Conservation (phyloP, 2,888 invertebrate species). For the Trissolcus brochymenae region DNA sequence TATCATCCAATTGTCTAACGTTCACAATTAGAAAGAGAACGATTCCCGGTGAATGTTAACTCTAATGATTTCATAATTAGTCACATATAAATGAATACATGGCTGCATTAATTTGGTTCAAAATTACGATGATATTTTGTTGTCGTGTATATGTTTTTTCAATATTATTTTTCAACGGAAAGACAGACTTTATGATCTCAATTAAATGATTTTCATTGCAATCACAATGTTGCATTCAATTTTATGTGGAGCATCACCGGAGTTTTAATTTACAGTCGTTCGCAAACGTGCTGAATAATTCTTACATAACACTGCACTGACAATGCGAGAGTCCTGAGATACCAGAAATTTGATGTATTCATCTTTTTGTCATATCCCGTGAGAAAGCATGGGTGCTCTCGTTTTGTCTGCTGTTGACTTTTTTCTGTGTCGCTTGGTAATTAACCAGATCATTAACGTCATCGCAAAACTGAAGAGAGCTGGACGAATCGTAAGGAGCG, state of each 20-base stretch:
- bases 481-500: constrained; percentile 68
- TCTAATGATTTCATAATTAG: constrained; percentile 34
- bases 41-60: constrained; percentile 34
- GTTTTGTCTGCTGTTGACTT: constrained; percentile 50
- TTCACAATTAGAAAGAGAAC: constrained; percentile 33
- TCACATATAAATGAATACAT: constrained; percentile 18
- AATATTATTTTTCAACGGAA: not conserved
- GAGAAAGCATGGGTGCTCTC: constrained; percentile 45
- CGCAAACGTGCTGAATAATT: constrained; percentile 19
- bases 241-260: constrained; percentile 31
- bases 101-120: constrained; percentile 1
- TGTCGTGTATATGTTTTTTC: not conserved
- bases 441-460: constrained; percentile 76
- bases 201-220: not conserved
- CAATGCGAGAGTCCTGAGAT: constrained; percentile 22
- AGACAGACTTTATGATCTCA: not conserved
- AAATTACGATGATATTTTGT: not conserved
- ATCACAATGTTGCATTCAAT: constrained; percentile 20
- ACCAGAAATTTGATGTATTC: constrained; percentile 42
- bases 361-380: constrained; percentile 43
- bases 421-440: constrained; percentile 69
- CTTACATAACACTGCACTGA: constrained; percentile 30
- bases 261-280: constrained; percentile 10
- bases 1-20: constrained; percentile 49
- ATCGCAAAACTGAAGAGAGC: constrained; percentile 59